These are phyloP conservation scores for Micromussa lordhowensis DNA, from an alignment of 92 coral and sea anemone species.

Conservation along the genomic window DNA sequence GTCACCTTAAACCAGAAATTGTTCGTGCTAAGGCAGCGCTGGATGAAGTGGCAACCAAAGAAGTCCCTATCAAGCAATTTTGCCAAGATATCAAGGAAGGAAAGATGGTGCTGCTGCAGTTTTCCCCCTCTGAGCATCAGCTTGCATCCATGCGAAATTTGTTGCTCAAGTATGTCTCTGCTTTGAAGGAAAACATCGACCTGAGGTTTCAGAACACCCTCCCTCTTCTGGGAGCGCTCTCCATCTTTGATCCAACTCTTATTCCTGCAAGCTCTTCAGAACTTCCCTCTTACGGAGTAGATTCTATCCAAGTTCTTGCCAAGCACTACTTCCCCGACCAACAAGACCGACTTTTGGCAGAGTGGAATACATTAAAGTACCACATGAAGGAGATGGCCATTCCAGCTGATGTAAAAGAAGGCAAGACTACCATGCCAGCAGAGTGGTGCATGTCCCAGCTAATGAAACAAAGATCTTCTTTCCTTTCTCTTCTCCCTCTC, in stretches of 20 bases:
- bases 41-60: slow-evolving; percentile 36
- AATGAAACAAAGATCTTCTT: too few relatives aligned
- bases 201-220: slow-evolving; percentile 44
- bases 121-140: slow-evolving; percentile 50
- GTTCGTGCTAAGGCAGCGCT: slow-evolving; percentile 56
- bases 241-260: slow-evolving; percentile 58
- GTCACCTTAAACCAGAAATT: slow-evolving; percentile 65
- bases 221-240: slow-evolving; percentile 57
- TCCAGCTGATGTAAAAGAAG: slow-evolving; percentile 12
- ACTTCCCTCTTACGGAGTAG: slow-evolving; percentile 39
- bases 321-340: slow-evolving; percentile 49
- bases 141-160: slow-evolving; percentile 46
- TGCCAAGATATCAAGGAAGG: slow-evolving; percentile 63
- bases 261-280: slow-evolving; percentile 57
- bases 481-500: too few relatives aligned
- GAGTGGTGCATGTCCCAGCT: too few relatives aligned
- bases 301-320: slow-evolving; percentile 52
- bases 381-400: slow-evolving; percentile 33
- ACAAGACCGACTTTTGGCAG: slow-evolving; percentile 41
- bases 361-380: slow-evolving; percentile 25
- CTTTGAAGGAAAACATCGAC: slow-evolving; percentile 50
- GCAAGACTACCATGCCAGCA: slow-evolving; percentile 8
- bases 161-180: slow-evolving; percentile 30
- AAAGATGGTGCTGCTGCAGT: slow-evolving; percentile 49
- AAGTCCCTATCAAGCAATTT: slow-evolving; percentile 39